Conservation (phyloP, 1,140 invertebrate species). For the Microvelia longipes region DNA sequence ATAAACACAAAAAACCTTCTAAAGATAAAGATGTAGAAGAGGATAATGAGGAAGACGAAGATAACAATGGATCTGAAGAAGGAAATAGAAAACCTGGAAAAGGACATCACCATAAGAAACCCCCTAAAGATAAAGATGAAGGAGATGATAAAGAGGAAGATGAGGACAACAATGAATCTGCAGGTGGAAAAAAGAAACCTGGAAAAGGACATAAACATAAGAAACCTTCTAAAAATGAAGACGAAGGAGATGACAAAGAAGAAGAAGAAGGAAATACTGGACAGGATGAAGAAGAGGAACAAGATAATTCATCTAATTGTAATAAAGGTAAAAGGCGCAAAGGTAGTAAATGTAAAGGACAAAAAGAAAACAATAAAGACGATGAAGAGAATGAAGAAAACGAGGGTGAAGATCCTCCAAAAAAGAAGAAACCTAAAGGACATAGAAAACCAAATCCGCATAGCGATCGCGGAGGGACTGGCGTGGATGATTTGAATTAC, state of each 20-base stretch:
- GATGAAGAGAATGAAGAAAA: too few relatives aligned
- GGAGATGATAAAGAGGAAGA: conserved; percentile 24
- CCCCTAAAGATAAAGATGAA: conserved; percentile 14
- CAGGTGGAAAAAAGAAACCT: not conserved
- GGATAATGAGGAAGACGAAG: not conserved
- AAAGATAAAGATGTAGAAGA: conserved; percentile 1
- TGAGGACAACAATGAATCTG: not conserved
- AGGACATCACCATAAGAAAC: not conserved
- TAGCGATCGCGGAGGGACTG: too few relatives aligned
- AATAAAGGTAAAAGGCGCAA: not conserved
- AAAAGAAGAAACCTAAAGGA: too few relatives aligned
- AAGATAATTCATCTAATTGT: not conserved
- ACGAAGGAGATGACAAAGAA: not conserved
- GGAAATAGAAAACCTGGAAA: too few relatives aligned
- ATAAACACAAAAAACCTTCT: too few relatives aligned
- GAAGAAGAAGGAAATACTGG: not conserved
- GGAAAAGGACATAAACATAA: too few relatives aligned
- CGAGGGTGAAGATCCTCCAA: too few relatives aligned
- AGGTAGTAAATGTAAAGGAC: too few relatives aligned
- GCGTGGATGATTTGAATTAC: too few relatives aligned
- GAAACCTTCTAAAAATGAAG: too few relatives aligned
- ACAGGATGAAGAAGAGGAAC: not conserved
- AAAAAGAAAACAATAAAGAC: too few relatives aligned
- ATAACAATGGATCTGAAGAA: not conserved
- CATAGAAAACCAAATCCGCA: too few relatives aligned